Base-by-base conservation (phyloP, 2,113 vertebrate genomes). In the Taurulus bubalis region DNA sequence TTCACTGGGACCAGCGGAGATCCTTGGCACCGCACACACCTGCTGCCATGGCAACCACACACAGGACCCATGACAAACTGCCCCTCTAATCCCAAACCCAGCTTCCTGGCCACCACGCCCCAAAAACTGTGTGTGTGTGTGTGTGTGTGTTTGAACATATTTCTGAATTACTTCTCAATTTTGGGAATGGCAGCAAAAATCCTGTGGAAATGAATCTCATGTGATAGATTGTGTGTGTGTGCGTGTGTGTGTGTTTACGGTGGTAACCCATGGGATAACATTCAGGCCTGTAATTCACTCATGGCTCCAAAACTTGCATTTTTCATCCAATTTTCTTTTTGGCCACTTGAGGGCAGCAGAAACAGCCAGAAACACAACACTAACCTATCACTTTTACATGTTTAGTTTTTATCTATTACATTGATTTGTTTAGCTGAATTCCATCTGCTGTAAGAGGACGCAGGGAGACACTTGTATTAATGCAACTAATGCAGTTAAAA, bases 21-120 rank as follows among this genome's bases (percentile, higher is more conserved):
- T 92, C 88, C 74, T 87, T 89, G 84, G 79, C 84, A 80, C 53
- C 16, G 56, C 80, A 69, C 70, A 69, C 76, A 81, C 84, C 49
- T 72, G 85, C 67, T 91, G 55, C 90, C 89, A 92, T 90, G 89
- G 86, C 84, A 92, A 94, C 94, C 60, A 62, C 83, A 74, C 60
- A 66, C 55, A 89, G 63, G 55, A 78, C 81, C 69, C 70, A 71
- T 84, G 82, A 87, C 80, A 72, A 58, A 26, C 77, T 14, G 15
- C 3, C 24, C 65, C 22, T 15, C 8, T 2, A 38, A 71, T 55
- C 71, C 67, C 32, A 32, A 1, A 7, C 16, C 42, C 60, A 24
- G 22, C 51, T 32, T 18, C 26, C 3, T 0, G 38, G 59, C 3
- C 8, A 18, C 45, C 3, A 26, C 20, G 10, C 51, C 60, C 38